phyloP scores from a whole-genome alignment of 2,888 invertebrate genomes.

The Stenotaenia linearis region DNA sequence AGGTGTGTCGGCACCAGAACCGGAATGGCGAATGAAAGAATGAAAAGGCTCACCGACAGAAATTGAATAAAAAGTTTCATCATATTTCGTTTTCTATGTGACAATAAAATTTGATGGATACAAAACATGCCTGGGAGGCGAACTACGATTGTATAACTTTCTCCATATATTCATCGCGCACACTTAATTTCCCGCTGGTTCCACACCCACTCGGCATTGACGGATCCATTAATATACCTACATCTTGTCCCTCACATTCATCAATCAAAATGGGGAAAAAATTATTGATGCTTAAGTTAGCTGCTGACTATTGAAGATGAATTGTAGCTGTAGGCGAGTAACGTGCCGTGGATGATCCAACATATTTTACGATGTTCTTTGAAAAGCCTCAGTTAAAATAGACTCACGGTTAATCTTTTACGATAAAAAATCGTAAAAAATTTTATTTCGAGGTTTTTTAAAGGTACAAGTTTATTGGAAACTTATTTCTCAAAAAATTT shows the following conservation, averaged over 20 bases:
- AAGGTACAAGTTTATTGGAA: too few species aligned
- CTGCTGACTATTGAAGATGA: background rate
- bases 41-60: background rate
- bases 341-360: background rate
- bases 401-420: background rate
- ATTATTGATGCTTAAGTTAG: background rate
- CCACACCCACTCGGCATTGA: constrained; percentile 6
- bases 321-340: background rate
- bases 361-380: background rate
- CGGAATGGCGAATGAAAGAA: too few species aligned
- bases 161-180: background rate
- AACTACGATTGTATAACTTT: background rate
- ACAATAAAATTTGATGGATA: constrained; percentile 16
- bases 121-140: background rate
- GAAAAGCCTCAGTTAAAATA: background rate
- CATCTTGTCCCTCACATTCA: background rate
- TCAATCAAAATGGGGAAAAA: constrained; percentile 3
- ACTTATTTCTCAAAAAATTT: too few species aligned
- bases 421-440: background rate
- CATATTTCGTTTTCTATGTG: background rate
- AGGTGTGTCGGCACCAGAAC: too few species aligned
- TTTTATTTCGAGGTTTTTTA: too few species aligned
- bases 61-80: constrained; percentile 15
- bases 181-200: background rate
- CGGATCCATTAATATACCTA: constrained; percentile 16